Conservation (phyloP, 2,797 vertebrate genomes). For the Allochrocebus solatus region DNA sequence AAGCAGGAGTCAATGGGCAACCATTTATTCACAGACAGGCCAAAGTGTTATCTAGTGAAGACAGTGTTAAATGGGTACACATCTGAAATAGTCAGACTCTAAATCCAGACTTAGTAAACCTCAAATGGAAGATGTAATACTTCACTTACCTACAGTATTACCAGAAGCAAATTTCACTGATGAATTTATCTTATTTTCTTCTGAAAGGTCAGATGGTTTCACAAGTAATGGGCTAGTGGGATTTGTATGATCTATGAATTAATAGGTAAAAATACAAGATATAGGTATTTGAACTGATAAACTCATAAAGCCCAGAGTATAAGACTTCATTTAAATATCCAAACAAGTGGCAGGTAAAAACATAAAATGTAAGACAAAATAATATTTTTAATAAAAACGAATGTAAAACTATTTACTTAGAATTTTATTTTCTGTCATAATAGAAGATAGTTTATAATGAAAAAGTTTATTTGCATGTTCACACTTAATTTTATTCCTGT, state of each 20-base stretch:
- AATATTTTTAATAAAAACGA: constrained; percentile 46
- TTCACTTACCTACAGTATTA: constrained; percentile 93
- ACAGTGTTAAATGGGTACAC: neutral
- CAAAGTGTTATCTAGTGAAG: neutral
- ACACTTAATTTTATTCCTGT: neutral
- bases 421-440: constrained; percentile 29
- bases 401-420: neutral
- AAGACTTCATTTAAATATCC: constrained; percentile 12
- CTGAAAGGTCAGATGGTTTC: constrained; percentile 93
- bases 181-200: constrained; percentile 92
- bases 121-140: constrained; percentile 22
- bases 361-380: neutral
- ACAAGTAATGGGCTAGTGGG: constrained; percentile 95
- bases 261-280: constrained; percentile 54
- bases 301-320: neutral
- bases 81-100: constrained; percentile 9
- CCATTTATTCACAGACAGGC: neutral
- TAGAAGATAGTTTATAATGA: constrained; percentile 4
- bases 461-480: neutral
- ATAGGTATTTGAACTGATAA: constrained; percentile 24
- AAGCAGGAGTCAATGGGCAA: neutral
- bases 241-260: constrained; percentile 91
- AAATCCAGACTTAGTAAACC: constrained; percentile 24
- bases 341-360: neutral
- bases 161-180: constrained; percentile 94